phyloP scores from a whole-genome alignment of 2,888 invertebrate species.

The Hypselothyrea guttata region DNA sequence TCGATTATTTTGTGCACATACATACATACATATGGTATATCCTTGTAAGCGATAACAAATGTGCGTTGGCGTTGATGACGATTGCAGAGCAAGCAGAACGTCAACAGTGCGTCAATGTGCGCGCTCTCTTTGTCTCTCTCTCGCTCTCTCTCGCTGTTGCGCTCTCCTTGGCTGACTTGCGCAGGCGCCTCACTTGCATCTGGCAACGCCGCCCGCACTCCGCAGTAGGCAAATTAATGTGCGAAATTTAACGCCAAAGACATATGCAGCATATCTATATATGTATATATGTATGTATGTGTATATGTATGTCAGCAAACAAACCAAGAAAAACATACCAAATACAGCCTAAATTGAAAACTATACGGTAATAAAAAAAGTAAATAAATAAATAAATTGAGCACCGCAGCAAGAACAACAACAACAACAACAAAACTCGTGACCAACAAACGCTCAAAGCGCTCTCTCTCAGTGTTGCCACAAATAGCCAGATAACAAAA shows the following conservation, averaged over 20 bases:
- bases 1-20: conserved; percentile 49
- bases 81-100: conserved; percentile 1
- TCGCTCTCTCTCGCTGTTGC: conserved; percentile 3
- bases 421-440: too few species aligned
- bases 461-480: too few species aligned
- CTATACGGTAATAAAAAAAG: too few species aligned
- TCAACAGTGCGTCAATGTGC: conserved; percentile 15
- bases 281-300: background rate
- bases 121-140: background rate
- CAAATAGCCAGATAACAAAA: too few species aligned
- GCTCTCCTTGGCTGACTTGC: conserved; percentile 42
- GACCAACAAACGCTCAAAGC: too few species aligned
- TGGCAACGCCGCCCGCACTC: conserved; percentile 55
- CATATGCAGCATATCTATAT: background rate
- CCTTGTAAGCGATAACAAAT: conserved; percentile 38
- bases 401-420: too few species aligned
- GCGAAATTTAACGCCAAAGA: conserved; percentile 20
- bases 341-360: too few species aligned
- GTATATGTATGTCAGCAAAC: too few species aligned
- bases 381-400: too few species aligned
- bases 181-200: conserved; percentile 60
- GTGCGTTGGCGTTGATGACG: conserved; percentile 38
- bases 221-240: conserved; percentile 12
- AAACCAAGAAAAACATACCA: conserved; percentile 14
- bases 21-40: conserved; percentile 44